Evolutionary conservation across 2,888 invertebrate species (phyloP).

Genomic region (Leptopilina drosophilae): DNA sequence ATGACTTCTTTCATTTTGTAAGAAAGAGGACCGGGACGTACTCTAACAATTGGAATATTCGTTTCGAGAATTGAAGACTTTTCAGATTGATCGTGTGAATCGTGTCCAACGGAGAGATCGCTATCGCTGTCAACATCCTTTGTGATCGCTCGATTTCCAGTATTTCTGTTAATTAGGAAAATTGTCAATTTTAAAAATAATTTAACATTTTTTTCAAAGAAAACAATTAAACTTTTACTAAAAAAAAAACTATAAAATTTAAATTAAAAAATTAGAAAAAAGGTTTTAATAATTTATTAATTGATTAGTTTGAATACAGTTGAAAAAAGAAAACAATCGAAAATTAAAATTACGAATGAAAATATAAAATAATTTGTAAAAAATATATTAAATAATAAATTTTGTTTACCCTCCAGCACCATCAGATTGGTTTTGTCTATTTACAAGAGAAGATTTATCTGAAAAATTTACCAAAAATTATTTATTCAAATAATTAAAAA

Average conservation of each 20-base stretch:
- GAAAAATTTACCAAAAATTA: neutral
- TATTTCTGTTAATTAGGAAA: slow-evolving; percentile 16
- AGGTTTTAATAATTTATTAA: too few species aligned
- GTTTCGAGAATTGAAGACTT: slow-evolving; percentile 29
- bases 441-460: slow-evolving; percentile 50
- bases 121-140: slow-evolving; percentile 62
- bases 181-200: neutral
- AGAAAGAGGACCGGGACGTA: slow-evolving; percentile 67
- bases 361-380: too few species aligned
- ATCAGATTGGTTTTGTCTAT: slow-evolving; percentile 17
- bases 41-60: slow-evolving; percentile 44
- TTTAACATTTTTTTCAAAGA: neutral
- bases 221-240: too few species aligned
- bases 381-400: neutral
- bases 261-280: too few species aligned
- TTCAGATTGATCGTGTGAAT: slow-evolving; percentile 51
- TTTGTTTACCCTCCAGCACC: neutral
- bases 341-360: too few species aligned
- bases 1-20: slow-evolving; percentile 63
- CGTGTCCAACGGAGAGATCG: slow-evolving; percentile 71
- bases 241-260: too few species aligned
- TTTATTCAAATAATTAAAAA: too few species aligned
- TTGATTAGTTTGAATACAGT: too few species aligned
- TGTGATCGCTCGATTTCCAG: neutral
- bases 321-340: too few species aligned